Evolutionary conservation across 2,113 vertebrate species (phyloP).

Genomic region (Oxyruncus cristatus): DNA sequence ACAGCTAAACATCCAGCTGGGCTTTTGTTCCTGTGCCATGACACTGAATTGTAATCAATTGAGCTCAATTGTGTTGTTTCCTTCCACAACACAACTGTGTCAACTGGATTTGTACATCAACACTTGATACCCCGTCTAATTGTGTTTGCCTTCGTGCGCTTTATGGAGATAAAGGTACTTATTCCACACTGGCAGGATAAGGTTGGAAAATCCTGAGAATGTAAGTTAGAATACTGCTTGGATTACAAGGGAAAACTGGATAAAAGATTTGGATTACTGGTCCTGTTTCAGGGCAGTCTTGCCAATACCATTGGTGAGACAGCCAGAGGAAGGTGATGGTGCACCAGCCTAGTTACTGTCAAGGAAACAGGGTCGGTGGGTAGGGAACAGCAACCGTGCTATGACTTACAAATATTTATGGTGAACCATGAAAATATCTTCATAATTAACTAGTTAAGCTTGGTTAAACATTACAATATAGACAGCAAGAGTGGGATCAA

Average conservation of each 20-base stretch:
- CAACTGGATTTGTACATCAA: conserved; percentile 9
- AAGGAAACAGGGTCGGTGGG: neutral
- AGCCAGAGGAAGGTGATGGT: neutral
- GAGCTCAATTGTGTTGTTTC: neutral
- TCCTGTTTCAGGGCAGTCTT: neutral
- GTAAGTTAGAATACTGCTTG: neutral
- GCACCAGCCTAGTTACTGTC: neutral
- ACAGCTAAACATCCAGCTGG: neutral
- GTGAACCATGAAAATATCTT: neutral
- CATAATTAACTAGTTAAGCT: neutral
- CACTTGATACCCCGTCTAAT: neutral
- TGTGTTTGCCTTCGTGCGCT: rapidly evolving
- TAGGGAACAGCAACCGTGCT: neutral
- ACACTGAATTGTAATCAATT: neutral
- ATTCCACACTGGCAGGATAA: neutral
- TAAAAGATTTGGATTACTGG: neutral
- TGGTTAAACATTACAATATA: neutral
- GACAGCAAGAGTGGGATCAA: neutral
- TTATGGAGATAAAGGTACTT: neutral
- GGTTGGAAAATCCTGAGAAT: neutral
- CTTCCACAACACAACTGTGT: conserved; percentile 7
- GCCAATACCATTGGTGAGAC: neutral
- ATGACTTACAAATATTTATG: neutral
- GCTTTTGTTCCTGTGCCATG: neutral
- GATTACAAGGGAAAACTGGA: neutral